Percentiles rank a stretch among this genome's conserved stretches.
phyloP scores from a whole-genome alignment of 2,797 vertebrate genomes.

The Sebastes aleutianus region DNA sequence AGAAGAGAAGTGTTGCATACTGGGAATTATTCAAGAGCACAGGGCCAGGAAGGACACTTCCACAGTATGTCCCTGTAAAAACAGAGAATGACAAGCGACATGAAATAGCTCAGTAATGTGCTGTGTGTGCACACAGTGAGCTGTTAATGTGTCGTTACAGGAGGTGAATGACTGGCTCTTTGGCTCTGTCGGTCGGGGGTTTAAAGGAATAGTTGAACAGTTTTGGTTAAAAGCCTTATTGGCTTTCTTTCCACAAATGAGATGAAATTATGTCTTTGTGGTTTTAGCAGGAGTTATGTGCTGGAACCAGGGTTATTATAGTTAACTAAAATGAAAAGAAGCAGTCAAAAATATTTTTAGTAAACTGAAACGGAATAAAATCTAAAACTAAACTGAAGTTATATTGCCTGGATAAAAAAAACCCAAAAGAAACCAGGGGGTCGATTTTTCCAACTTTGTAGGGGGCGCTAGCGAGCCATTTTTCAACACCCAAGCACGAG shows the following conservation, averaged over 20 bases:
- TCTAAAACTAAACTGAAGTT: no score
- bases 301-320: no score
- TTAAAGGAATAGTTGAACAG: not conserved
- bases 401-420: no score
- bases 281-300: no score
- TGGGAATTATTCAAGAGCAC: slow-evolving; percentile 78
- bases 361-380: no score
- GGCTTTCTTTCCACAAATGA: not conserved
- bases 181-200: not conserved
- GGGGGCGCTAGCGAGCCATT: no score
- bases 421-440: fast-evolving
- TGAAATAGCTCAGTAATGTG: not conserved
- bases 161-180: not conserved
- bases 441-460: no score
- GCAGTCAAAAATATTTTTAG: no score
- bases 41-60: slow-evolving; percentile 63
- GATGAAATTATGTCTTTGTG: not conserved
- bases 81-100: not conserved
- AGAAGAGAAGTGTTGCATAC: slow-evolving; percentile 82
- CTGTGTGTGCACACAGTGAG: not conserved
- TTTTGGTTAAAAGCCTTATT: not conserved
- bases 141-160: not conserved
- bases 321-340: no score
- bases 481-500: no score
- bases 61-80: slow-evolving; percentile 85